A percentile compares a stretch with the other conserved stretches of the same genome.
Conservation (phyloP, 2,888 invertebrate genomes). For the Calameuta pallipes region DNA sequence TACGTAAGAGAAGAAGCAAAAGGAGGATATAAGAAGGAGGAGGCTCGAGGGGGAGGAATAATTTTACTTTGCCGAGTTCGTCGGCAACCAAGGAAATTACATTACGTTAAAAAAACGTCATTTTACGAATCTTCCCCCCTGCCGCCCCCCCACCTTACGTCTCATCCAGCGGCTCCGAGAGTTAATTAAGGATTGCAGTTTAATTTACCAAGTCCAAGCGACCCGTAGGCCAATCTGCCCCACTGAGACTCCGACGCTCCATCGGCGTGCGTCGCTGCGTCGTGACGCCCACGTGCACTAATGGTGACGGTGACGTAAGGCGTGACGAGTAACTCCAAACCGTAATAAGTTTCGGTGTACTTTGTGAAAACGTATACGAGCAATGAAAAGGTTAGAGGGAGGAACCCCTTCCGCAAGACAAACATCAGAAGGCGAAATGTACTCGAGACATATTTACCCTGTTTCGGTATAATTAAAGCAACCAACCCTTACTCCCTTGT, state of each 20-base stretch:
- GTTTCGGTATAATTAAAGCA: slow-evolving; percentile 5
- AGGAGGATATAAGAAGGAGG: background rate
- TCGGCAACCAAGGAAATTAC: background rate
- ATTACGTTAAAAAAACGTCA: background rate
- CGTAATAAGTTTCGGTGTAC: background rate
- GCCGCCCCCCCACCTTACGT: no score
- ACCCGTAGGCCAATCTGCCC: background rate
- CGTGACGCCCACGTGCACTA: background rate
- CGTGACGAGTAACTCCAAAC: background rate
- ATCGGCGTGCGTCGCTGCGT: background rate
- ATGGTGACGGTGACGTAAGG: background rate
- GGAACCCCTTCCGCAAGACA: background rate
- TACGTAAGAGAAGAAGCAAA: background rate
- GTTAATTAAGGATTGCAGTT: background rate
- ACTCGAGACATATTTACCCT: slow-evolving; percentile 2
- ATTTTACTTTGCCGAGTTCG: background rate
- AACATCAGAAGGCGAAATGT: slow-evolving; percentile 3
- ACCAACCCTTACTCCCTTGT: background rate
- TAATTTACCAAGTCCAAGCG: background rate
- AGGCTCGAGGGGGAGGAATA: background rate
- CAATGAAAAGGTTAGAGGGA: background rate
- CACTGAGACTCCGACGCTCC: background rate
- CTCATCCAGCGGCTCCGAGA: background rate
- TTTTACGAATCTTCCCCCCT: background rate
- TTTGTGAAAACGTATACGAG: background rate